Percentiles rank a stretch among this genome's conserved stretches.
phyloP scores from a whole-genome alignment of 2,797 vertebrate genomes.

The Holocentrus rufus region DNA sequence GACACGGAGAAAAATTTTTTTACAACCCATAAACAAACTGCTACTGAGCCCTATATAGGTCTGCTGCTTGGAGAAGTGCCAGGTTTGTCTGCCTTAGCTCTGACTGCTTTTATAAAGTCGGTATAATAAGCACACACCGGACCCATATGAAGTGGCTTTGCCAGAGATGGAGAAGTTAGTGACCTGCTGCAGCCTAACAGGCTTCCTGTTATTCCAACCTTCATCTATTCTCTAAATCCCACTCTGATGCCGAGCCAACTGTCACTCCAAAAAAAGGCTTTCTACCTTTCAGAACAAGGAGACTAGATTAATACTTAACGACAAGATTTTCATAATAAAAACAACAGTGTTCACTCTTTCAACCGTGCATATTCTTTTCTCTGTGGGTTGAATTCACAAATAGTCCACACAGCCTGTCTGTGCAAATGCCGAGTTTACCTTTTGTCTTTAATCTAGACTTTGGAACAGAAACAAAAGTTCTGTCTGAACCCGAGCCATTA shows the following conservation, averaged over 20 bases:
- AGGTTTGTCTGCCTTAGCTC: neutral
- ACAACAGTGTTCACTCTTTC: neutral
- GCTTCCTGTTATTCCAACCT: too few species aligned
- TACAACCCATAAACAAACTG: neutral
- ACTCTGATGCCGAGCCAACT: constrained; percentile 6
- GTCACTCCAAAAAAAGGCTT: neutral
- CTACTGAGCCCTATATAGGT: neutral
- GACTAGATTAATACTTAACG: neutral
- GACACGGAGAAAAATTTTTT: too few species aligned
- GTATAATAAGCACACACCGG: neutral
- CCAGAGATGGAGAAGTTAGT: neutral
- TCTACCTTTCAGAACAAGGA: constrained; percentile 17
- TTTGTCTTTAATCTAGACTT: neutral
- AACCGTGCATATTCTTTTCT: neutral
- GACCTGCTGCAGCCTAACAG: too few species aligned
- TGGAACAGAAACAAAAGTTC: neutral
- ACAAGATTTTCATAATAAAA: neutral
- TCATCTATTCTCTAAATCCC: neutral
- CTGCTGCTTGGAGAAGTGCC: neutral
- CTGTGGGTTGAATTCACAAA: neutral
- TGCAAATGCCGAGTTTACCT: neutral
- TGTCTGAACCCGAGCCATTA: too few species aligned
- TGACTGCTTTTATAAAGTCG: constrained; percentile 12
- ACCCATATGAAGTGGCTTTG: constrained; percentile 11
- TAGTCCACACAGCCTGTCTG: neutral